Evolutionary conservation across 1,140 invertebrate species (phyloP), one percentile per base, ranked within the genome.

Genomic region (Ephestia elutella): DNA sequence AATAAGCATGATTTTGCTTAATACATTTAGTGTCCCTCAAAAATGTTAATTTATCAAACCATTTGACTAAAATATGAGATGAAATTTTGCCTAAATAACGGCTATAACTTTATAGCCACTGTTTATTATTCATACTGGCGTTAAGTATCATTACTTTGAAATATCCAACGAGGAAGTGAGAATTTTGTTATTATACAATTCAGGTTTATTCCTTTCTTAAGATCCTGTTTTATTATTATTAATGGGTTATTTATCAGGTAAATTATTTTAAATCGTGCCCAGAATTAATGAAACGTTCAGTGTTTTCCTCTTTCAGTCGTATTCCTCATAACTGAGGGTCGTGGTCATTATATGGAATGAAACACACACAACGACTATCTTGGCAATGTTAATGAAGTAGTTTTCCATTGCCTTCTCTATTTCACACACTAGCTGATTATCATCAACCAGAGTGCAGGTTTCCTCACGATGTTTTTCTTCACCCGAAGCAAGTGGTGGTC

Each of bases 121-220:
- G 38, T 44, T 44, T 44, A 44, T 44, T 44, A 44, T 44, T 44
- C 38, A 44, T 44, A 44, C 15, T 17, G 1, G 15, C 38, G 38
- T 17, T 44, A 44, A 44, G 38, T 44, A 13, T 44, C 38, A 44
- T 44, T 44, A n/a, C 38, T 44, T 17, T 44, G 38, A 44, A 44
- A 44, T 44, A 44, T 44, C 15, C n/a, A 44, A 44, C 13, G 10
- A 15, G 13, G 38, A 44, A 44, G 38, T 44, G 15, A 44, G 38
- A 15, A 15, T 44, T 44, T 44, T 15, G 38, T n/a, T 44, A 44
- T 3, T 15, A 44, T 44, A 15, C 38, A 1, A 4, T 44, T 44
- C n/a, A 38, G 11, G 5, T 11, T 38, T 38, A 44, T 44, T 44
- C 15, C 38, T 5, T 44, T 44, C n/a, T 44, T 44, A 44, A 1